Percentiles rank a stretch among this genome's conserved stretches.
These are phyloP conservation scores for Chymomyza costata DNA, from an alignment of 1,140 invertebrate species.

Conservation along the genomic window DNA sequence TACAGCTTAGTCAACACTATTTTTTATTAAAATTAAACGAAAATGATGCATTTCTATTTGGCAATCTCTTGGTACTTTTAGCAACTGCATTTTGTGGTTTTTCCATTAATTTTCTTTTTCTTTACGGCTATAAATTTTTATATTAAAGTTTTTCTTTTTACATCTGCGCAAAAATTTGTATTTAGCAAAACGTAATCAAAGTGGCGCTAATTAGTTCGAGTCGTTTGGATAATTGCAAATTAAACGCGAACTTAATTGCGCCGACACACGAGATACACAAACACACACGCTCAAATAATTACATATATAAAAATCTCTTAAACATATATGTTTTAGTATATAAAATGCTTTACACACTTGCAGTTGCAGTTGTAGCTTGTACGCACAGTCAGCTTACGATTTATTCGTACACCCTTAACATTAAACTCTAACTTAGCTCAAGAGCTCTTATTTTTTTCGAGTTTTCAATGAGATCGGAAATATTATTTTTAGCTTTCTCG, in stretches of 20 bases:
- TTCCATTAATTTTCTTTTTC: conserved; percentile 17
- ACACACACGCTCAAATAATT: conserved; percentile 13
- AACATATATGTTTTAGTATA: not conserved
- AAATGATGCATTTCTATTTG: no score
- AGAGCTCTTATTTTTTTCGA: not conserved
- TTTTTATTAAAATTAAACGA: no score
- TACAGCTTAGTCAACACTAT: no score
- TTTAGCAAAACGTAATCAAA: conserved; percentile 65
- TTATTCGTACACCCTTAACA: no score
- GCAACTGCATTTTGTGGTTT: no score
- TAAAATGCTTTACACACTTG: conserved; percentile 2
- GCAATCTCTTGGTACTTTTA: no score
- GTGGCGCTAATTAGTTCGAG: conserved; percentile 72
- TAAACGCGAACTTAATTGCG: conserved; percentile 72
- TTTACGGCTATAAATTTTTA: no score
- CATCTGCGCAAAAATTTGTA: conserved; percentile 37
- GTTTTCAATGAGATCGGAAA: no score
- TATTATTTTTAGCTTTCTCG: no score
- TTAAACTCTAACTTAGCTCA: not conserved
- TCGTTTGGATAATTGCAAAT: conserved; percentile 73
- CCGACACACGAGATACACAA: conserved; percentile 59
- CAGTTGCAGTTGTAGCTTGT: conserved; percentile 34
- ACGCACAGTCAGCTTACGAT: no score
- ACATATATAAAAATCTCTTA: no score
- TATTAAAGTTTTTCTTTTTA: conserved; percentile 32